A percentile compares a stretch with the other conserved stretches of the same genome.
phyloP scores from a whole-genome alignment of 2,113 vertebrate species.

The Monopterus albus region DNA sequence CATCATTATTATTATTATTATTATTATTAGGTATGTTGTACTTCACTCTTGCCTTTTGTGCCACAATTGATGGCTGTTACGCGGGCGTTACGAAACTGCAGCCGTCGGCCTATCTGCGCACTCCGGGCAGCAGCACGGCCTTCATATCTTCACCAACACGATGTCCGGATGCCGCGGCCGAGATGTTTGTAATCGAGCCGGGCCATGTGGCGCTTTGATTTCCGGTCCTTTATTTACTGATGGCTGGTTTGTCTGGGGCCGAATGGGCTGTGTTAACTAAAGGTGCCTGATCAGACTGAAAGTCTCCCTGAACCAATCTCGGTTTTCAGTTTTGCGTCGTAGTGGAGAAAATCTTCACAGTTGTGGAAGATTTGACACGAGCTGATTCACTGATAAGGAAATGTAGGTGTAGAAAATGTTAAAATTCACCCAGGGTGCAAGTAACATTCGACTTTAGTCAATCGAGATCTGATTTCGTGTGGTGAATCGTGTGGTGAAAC shows the following conservation, averaged over 20 bases:
- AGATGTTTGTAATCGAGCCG: slow-evolving; percentile 69
- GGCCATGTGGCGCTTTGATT: slow-evolving; percentile 80
- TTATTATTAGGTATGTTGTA: neutral
- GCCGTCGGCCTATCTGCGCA: neutral
- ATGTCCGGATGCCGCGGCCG: slow-evolving; percentile 53
- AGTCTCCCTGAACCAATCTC: neutral
- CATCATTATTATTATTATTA: neutral
- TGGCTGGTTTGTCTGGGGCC: neutral
- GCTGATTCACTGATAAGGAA: neutral
- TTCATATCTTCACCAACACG: slow-evolving; percentile 48
- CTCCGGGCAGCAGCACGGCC: slow-evolving; percentile 25
- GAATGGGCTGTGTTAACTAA: no score
- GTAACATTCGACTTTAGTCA: no score
- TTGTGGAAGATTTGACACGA: neutral
- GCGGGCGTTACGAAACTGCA: neutral
- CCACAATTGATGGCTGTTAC: neutral
- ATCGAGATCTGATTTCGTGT: no score
- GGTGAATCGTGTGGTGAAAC: no score
- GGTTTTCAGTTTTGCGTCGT: neutral
- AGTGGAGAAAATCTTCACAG: neutral
- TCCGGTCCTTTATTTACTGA: slow-evolving; percentile 55
- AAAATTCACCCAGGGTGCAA: no score
- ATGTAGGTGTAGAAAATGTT: neutral
- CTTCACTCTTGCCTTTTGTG: no score
- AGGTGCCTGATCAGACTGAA: no score